Percentiles rank a stretch among this genome's conserved stretches.
Evolutionary conservation across 2,797 vertebrate genomes (phyloP).

Genomic region (Poecilia wingei): DNA sequence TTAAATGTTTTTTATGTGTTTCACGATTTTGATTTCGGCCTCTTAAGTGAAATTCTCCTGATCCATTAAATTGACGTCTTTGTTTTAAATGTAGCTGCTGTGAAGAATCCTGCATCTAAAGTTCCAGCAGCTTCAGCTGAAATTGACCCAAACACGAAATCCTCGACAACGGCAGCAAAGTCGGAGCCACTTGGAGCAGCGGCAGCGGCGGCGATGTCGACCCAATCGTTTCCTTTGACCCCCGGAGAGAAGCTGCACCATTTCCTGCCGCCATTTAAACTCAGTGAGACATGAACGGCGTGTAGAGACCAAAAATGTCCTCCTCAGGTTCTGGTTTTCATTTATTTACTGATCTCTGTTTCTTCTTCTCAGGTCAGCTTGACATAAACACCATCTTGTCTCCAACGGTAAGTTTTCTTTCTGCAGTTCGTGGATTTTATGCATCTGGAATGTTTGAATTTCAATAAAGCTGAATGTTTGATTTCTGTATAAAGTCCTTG

Average conservation of each 20-base stretch:
- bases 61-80: not conserved
- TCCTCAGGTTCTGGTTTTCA: not conserved
- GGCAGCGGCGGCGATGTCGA: not conserved
- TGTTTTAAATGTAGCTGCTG: not conserved
- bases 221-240: not conserved
- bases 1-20: not conserved
- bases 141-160: not conserved
- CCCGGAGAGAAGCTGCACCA: not conserved
- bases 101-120: not conserved
- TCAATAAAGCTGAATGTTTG: no score
- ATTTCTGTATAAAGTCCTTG: no score
- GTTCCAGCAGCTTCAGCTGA: not conserved
- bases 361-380: constrained; percentile 10
- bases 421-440: not conserved
- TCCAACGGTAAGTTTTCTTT: constrained; percentile 33
- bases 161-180: not conserved
- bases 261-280: fast-evolving
- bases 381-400: not conserved
- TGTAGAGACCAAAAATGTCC: not conserved
- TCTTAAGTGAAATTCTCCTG: not conserved
- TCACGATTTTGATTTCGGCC: not conserved
- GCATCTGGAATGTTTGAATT: no score
- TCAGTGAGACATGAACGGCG: constrained; percentile 18
- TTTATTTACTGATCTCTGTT: not conserved
- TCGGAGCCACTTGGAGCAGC: not conserved